A percentile compares a stretch with the other conserved stretches of the same genome.
Evolutionary conservation across 2,797 vertebrate genomes (phyloP).

Genomic region (Falco cherrug): DNA sequence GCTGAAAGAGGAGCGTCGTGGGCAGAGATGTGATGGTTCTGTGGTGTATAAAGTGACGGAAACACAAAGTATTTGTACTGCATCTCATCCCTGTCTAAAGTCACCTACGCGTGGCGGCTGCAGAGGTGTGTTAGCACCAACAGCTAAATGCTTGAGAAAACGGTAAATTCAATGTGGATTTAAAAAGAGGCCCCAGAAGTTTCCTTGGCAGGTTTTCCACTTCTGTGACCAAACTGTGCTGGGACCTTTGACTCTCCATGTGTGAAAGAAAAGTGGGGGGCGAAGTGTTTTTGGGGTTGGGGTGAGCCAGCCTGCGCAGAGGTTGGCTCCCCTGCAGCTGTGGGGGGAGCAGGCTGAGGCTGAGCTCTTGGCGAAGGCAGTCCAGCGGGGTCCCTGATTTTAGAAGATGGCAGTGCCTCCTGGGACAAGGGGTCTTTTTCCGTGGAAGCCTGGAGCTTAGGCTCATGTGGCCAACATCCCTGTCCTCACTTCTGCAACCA

Average conservation of each 20-base stretch:
- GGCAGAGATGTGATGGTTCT: not conserved
- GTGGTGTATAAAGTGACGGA: rapidly evolving
- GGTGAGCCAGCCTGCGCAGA: not conserved
- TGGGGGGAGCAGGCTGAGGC: no score
- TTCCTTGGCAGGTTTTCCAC: not conserved
- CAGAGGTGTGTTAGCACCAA: no score
- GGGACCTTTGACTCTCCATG: not conserved
- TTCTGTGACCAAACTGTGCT: not conserved
- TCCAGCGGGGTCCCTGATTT: rapidly evolving
- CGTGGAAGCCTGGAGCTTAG: no score
- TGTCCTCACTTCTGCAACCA: not conserved
- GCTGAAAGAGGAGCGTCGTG: not conserved
- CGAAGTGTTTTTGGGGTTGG: no score
- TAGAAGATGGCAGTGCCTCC: no score
- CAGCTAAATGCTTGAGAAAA: not conserved
- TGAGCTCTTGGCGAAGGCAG: rapidly evolving
- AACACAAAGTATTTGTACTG: not conserved
- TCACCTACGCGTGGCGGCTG: not conserved
- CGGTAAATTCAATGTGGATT: rapidly evolving
- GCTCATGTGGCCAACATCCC: no score
- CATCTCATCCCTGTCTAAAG: not conserved
- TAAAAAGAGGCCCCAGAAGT: not conserved
- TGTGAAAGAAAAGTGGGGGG: not conserved
- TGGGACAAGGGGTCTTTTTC: not conserved
- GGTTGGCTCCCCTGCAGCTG: rapidly evolving